Conservation (phyloP, 2,113 vertebrate genomes). For the Periophthalmus modestus region DNA sequence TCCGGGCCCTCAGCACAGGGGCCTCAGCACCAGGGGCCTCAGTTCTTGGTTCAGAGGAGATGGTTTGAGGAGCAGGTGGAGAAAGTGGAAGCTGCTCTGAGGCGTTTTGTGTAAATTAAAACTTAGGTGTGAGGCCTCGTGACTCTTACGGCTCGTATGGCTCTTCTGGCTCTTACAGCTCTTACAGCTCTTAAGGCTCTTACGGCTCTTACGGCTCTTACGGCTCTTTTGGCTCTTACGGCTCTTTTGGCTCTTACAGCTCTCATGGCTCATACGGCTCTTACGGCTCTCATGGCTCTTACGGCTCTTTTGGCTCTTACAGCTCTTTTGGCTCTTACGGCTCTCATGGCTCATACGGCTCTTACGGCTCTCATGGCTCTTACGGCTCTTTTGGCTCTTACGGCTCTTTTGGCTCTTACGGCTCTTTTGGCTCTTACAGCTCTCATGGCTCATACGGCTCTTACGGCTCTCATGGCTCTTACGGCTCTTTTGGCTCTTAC, state of each 20-base stretch:
- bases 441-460: constrained; percentile 56
- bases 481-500: constrained; percentile 46
- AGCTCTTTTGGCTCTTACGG: too few relatives aligned
- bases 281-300: too few relatives aligned
- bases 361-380: constrained; percentile 58
- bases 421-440: constrained; percentile 62
- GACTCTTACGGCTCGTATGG: constrained; percentile 28
- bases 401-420: constrained; percentile 54
- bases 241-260: constrained; percentile 57
- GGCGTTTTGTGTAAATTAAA: too few relatives aligned
- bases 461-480: constrained; percentile 31
- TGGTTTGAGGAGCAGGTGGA: constrained; percentile 5
- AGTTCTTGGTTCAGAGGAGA: neutral
- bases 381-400: constrained; percentile 45
- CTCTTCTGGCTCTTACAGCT: constrained; percentile 56
- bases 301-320: too few relatives aligned
- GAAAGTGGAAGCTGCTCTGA: neutral
- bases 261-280: constrained; percentile 55
- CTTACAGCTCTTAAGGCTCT: constrained; percentile 36
- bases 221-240: constrained; percentile 27
- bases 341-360: constrained; percentile 51
- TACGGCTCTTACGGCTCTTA: too few relatives aligned
- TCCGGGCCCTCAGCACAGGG: too few relatives aligned
- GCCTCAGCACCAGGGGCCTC: too few relatives aligned
- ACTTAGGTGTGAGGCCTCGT: constrained; percentile 38